These are phyloP conservation scores for Trypoxylon attenuatum DNA, from an alignment of 2,888 invertebrate genomes.

Conservation along the genomic window DNA sequence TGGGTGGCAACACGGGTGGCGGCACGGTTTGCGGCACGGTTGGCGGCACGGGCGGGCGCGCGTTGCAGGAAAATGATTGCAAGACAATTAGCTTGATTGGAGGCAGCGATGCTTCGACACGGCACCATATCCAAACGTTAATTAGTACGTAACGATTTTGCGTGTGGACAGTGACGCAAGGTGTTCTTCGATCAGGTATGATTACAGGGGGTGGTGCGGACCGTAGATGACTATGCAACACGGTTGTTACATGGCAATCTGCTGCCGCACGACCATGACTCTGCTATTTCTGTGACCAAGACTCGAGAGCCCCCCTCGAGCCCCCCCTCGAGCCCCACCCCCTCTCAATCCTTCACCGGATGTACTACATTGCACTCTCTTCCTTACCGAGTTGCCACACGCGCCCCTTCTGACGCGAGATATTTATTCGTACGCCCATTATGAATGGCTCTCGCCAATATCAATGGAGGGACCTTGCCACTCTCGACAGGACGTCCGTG, in stretches of 20 bases:
- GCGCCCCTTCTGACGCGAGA: constrained; percentile 46
- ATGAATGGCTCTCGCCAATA: constrained; percentile 43
- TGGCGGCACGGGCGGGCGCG: neutral
- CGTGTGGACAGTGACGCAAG: constrained; percentile 64
- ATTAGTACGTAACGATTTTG: constrained; percentile 62
- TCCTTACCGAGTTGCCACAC: constrained; percentile 5
- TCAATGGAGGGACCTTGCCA: constrained; percentile 29
- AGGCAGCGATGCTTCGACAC: constrained; percentile 55
- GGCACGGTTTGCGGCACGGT: neutral
- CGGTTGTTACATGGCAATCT: constrained; percentile 61
- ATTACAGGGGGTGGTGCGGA: constrained; percentile 53
- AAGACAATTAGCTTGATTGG: constrained; percentile 56
- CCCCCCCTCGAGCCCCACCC: neutral
- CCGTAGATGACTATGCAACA: constrained; percentile 62
- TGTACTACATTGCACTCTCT: neutral
- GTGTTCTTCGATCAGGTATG: constrained; percentile 56
- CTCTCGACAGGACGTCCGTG: too few species aligned
- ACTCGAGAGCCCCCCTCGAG: constrained; percentile 13
- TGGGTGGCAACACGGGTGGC: neutral
- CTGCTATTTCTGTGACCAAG: constrained; percentile 52
- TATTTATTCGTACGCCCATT: constrained; percentile 37
- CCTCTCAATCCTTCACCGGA: too few species aligned
- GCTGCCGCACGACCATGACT: constrained; percentile 66
- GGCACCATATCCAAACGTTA: constrained; percentile 62
- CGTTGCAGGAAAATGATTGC: constrained; percentile 42